Percentiles rank a stretch among this genome's conserved stretches.
These are phyloP conservation scores for Pantherophis guttatus DNA, from an alignment of 2,113 vertebrate species.

Conservation along the genomic window DNA sequence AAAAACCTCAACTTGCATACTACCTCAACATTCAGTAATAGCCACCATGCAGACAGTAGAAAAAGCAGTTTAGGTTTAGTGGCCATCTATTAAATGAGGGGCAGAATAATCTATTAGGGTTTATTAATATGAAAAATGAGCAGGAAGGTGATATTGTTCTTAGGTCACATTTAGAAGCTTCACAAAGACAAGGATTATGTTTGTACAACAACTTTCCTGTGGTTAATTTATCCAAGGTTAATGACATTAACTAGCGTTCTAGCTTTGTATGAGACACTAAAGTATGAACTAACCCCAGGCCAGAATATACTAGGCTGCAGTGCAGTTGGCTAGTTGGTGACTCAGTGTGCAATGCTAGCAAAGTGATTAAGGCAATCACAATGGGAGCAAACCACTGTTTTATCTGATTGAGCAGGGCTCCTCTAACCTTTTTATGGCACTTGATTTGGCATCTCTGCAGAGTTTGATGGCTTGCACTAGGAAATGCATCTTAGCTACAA, in stretches of 20 bases:
- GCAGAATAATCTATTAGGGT: background rate
- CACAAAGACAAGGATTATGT: background rate
- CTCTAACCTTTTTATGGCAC: background rate
- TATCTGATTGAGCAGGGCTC: background rate
- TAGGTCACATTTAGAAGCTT: background rate
- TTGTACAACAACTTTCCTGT: background rate
- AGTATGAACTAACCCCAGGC: background rate
- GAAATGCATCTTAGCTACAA: background rate
- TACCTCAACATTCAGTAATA: background rate
- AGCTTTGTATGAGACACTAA: background rate
- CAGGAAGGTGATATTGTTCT: background rate
- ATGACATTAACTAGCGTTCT: background rate
- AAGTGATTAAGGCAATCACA: background rate
- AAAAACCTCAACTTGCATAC: background rate
- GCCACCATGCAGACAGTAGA: background rate
- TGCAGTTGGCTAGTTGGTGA: background rate
- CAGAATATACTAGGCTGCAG: background rate
- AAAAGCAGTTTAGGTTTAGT: background rate
- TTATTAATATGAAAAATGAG: background rate
- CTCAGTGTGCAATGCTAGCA: background rate
- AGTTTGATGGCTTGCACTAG: background rate
- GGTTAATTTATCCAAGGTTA: background rate
- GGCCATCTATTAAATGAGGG: background rate
- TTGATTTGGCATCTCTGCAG: background rate
- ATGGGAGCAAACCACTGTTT: background rate